A percentile compares a stretch with the other conserved stretches of the same genome.
phyloP scores from a whole-genome alignment of 2,113 vertebrate genomes.

The Petrocephalus zakoni region DNA sequence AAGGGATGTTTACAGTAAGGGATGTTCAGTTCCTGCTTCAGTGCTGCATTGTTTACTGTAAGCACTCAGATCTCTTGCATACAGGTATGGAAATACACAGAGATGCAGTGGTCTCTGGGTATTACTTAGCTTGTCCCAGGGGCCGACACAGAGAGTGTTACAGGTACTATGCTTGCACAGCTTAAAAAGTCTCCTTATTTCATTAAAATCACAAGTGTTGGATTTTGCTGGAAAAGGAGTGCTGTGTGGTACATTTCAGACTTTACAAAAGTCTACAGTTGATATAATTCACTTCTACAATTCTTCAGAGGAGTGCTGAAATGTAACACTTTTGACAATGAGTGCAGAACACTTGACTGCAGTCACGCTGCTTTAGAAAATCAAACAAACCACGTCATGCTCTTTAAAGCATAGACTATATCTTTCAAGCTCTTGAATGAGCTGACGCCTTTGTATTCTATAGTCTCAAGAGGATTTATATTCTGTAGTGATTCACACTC shows the following conservation, averaged over 20 bases:
- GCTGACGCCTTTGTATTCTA: background rate
- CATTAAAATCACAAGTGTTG: background rate
- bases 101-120: background rate
- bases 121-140: background rate
- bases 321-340: background rate
- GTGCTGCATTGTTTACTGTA: constrained; percentile 46
- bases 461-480: background rate
- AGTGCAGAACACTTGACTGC: background rate
- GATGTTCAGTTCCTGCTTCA: constrained; percentile 44
- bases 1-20: constrained; percentile 54
- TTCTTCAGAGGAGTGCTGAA: background rate
- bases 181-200: background rate
- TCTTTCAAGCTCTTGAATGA: background rate
- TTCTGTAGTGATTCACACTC: background rate
- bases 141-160: background rate
- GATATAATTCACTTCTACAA: background rate
- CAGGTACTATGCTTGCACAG: background rate
- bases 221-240: background rate
- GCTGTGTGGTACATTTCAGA: background rate
- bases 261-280: background rate
- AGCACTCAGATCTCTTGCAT: constrained; percentile 10
- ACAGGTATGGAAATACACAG: constrained; percentile 22
- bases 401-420: background rate
- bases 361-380: background rate
- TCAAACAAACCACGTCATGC: background rate